A percentile compares a stretch with the other conserved stretches of the same genome.
These are phyloP conservation scores for Lophius americanus DNA, from an alignment of 2,797 vertebrate genomes.

Conservation along the genomic window DNA sequence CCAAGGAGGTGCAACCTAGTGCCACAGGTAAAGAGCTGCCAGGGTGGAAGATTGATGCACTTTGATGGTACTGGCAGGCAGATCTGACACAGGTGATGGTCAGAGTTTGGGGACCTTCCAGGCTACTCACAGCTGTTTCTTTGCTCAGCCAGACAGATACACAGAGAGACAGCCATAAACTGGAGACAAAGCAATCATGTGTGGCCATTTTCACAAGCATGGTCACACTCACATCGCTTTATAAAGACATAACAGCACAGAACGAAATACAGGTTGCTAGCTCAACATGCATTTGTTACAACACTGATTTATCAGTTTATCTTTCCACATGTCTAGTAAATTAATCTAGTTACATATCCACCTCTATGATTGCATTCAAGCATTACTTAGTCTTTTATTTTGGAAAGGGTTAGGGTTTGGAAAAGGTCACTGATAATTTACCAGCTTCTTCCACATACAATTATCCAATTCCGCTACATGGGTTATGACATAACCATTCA, in stretches of 20 bases:
- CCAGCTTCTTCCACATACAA: no score
- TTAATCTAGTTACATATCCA: no score
- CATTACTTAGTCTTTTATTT: no score
- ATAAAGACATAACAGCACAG: conserved; percentile 6
- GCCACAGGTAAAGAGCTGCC: conserved; percentile 80
- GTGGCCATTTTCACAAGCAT: conserved; percentile 58
- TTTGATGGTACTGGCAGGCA: conserved; percentile 78
- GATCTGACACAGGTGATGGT: conserved; percentile 79
- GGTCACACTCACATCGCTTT: conserved; percentile 18
- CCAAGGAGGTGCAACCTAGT: conserved; percentile 46
- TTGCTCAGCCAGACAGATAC: conserved; percentile 68
- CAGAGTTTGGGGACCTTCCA: conserved; percentile 48
- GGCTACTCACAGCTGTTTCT: conserved; percentile 70
- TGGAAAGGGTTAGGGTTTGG: no score
- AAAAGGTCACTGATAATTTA: no score
- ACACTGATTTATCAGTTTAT: no score
- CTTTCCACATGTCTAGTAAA: no score
- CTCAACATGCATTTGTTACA: no score
- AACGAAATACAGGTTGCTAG: no score
- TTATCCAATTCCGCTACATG: no score
- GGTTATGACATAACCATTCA: no score
- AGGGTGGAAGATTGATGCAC: conserved; percentile 65
- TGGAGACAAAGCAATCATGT: conserved; percentile 43
- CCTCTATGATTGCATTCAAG: no score
- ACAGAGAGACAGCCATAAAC: conserved; percentile 31